Evolutionary conservation across 1,140 invertebrate species (phyloP), one percentile per base, ranked within the genome.

Genomic region (Rhyacophila brunnea): DNA sequence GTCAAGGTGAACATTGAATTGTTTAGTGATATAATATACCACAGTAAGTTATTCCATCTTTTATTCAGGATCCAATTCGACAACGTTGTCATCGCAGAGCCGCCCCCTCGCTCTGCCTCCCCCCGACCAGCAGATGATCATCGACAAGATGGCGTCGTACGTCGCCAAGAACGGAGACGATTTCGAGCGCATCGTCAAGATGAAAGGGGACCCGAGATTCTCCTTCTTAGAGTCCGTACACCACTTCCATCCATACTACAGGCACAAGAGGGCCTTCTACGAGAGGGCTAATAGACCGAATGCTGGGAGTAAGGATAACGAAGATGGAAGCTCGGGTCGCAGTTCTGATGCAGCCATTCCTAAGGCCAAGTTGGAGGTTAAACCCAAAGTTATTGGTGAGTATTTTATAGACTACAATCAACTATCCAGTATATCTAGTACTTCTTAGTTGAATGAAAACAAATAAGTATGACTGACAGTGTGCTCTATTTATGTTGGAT

Each of bases 141-240:
- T 98, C 46, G 93, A 97, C 71, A 96, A 96, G 78, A 96, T 98
- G 87, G 94, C 95, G 1, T 87, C 87, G 54, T 98, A 98, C 71
- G 95, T 98, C 0, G 88, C 90, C 0, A 95, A 95, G 68, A 98
- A 98, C 78, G 96, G 95, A 0, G 81, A 86, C 44, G 91, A 94
- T 65, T 98, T 98, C 74, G 95, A 97, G 68, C 83, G 86, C 7
- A 90, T 93, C 20, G 89, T 97, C 0, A 87, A 87, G 68, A 87
- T 85, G 2, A 95, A 95, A 75, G 88, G 89, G 11, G 94, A 96
- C 73, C 83, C 87, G 0, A 75, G 94, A 19, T 97, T 95, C 70
- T 85, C 84, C 13, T 95, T 95, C 72, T 72, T 95, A 0, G 82
- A 92, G 46, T 74, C 85, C 0, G 81, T 77, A 0, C 86, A 93